Percentiles rank a stretch among this genome's conserved stretches.
Evolutionary conservation across 2,113 vertebrate species (phyloP).

Genomic region (Nerophis lumbriciformis): DNA sequence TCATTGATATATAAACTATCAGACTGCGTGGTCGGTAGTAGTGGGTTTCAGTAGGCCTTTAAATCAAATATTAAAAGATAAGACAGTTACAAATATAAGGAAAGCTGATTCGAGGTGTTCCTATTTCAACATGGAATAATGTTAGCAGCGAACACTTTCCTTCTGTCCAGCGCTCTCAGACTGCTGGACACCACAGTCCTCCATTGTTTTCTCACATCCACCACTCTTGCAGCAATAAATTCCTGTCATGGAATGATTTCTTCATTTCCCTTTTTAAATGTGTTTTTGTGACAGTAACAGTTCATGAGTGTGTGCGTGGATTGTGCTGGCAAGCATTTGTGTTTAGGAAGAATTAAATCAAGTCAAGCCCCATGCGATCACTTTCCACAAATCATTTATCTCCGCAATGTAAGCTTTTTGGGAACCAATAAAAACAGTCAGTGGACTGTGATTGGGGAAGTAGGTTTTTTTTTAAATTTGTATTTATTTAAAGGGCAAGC

Average conservation of each 20-base stretch:
- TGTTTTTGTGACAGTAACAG: constrained; percentile 2
- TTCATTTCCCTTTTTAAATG: neutral
- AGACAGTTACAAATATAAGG: neutral
- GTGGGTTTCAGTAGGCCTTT: too few relatives aligned
- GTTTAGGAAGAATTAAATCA: neutral
- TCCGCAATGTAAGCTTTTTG: neutral
- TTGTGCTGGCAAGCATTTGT: neutral
- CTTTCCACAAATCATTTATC: neutral
- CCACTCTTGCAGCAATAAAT: neutral
- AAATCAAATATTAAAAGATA: neutral
- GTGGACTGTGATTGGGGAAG: neutral
- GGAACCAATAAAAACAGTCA: neutral
- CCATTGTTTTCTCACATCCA: neutral
- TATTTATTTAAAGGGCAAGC: neutral
- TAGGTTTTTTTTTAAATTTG: too few relatives aligned
- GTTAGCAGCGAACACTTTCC: neutral
- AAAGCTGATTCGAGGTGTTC: neutral
- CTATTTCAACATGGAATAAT: neutral
- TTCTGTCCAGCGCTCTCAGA: neutral
- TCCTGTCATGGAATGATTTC: neutral
- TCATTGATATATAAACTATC: too few relatives aligned
- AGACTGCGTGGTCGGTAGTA: too few relatives aligned
- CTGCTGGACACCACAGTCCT: neutral
- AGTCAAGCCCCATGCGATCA: neutral
- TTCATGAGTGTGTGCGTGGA: neutral